A percentile compares a stretch with the other conserved stretches of the same genome.
Evolutionary conservation across 2,113 vertebrate genomes (phyloP).

Genomic region (Willisornis vidua): DNA sequence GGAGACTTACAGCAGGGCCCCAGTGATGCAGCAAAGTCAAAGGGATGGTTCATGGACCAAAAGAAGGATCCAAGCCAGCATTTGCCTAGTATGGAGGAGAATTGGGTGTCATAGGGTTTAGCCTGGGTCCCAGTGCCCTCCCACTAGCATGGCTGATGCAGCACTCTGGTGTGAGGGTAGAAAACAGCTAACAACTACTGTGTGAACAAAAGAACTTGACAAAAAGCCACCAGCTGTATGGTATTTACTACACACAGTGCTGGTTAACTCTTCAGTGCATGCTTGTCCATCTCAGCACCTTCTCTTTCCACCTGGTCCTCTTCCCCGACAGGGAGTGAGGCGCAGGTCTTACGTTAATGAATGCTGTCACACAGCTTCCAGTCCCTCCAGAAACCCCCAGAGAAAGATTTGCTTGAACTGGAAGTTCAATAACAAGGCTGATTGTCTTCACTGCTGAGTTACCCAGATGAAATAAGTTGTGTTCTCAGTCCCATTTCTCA

Average conservation of each 20-base stretch:
- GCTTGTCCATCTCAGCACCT: not conserved
- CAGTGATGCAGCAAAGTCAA: not conserved
- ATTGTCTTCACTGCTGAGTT: not conserved
- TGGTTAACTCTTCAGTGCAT: not conserved
- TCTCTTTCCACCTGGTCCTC: not conserved
- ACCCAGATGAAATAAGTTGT: not conserved
- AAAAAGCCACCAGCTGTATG: not conserved
- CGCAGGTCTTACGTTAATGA: not conserved
- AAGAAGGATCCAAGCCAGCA: not conserved
- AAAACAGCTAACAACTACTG: not conserved
- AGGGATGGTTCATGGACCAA: not conserved
- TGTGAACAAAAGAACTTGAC: not conserved
- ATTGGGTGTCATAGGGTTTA: not conserved
- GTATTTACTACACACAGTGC: not conserved
- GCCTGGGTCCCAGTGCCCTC: not conserved
- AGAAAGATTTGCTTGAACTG: not conserved
- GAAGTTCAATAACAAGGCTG: not conserved
- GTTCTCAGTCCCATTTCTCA: not conserved
- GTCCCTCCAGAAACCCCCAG: not conserved
- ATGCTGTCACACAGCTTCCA: not conserved
- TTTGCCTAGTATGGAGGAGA: not conserved
- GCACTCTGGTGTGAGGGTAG: not conserved
- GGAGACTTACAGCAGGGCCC: not conserved
- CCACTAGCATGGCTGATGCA: not conserved
- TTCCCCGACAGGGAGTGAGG: not conserved